These are phyloP conservation scores for Catocala nupta DNA, from an alignment of 2,888 invertebrate species.

Conservation along the genomic window DNA sequence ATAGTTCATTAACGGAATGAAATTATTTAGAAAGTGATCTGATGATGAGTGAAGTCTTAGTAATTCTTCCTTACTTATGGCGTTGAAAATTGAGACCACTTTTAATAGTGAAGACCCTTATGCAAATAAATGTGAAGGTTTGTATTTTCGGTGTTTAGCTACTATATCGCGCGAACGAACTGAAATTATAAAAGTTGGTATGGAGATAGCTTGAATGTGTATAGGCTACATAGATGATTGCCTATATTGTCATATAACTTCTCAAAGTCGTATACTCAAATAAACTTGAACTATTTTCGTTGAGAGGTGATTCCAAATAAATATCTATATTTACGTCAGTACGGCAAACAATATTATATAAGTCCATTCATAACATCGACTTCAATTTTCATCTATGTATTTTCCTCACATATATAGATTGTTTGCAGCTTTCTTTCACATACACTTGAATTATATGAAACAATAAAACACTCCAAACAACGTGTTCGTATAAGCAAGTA, in stretches of 20 bases:
- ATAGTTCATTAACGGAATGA: slow-evolving; percentile 31
- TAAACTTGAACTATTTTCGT: slow-evolving; percentile 4
- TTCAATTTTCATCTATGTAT: slow-evolving; percentile 1
- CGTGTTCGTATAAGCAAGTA: slow-evolving; percentile 31
- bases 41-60: too few species aligned
- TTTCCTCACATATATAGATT: slow-evolving; percentile 2
- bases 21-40: slow-evolving; percentile 16
- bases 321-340: slow-evolving; percentile 13
- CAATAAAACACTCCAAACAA: slow-evolving; percentile 32
- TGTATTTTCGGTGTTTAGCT: too few species aligned
- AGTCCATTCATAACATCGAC: slow-evolving; percentile 3
- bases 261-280: too few species aligned
- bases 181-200: too few species aligned
- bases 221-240: too few species aligned
- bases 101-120: too few species aligned
- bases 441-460: slow-evolving; percentile 14
- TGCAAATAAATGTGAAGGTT: too few species aligned
- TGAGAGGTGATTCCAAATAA: slow-evolving; percentile 14
- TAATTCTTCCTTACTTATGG: too few species aligned
- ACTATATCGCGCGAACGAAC: too few species aligned
- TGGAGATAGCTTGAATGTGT: too few species aligned
- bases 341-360: slow-evolving; percentile 8
- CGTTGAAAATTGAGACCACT: too few species aligned
- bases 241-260: too few species aligned
- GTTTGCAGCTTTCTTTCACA: slow-evolving; percentile 9